phyloP scores from a whole-genome alignment of 1,140 invertebrate species.

The Zaprionus ornatus region DNA sequence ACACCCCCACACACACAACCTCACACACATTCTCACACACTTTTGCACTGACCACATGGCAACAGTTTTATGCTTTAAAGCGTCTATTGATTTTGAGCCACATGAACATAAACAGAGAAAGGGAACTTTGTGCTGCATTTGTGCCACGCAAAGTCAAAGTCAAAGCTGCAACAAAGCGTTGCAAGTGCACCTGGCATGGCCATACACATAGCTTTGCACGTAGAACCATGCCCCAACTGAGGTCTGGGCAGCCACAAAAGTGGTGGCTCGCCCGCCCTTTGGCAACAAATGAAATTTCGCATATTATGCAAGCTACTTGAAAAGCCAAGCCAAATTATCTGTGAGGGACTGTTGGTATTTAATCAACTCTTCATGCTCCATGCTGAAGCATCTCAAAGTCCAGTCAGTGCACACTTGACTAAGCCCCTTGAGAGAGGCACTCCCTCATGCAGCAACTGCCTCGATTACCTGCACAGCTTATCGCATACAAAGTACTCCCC shows the following conservation, averaged over 20 bases:
- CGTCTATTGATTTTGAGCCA: slow-evolving; percentile 66
- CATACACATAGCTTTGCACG: slow-evolving; percentile 4
- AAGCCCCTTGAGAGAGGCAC: slow-evolving; percentile 33
- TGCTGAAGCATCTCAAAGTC: slow-evolving; percentile 11
- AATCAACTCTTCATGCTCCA: slow-evolving; percentile 8
- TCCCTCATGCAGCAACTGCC: slow-evolving; percentile 21
- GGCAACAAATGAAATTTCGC: slow-evolving; percentile 10
- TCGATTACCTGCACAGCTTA: slow-evolving; percentile 56
- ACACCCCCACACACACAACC: slow-evolving; percentile 15
- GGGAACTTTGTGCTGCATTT: slow-evolving; percentile 17
- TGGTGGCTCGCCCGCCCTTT: slow-evolving; percentile 9
- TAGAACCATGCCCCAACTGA: neutral
- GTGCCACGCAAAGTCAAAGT: slow-evolving; percentile 38
- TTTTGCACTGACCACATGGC: neutral
- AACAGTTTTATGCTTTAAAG: slow-evolving; percentile 5
- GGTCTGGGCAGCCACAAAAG: slow-evolving; percentile 46
- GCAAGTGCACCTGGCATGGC: slow-evolving; percentile 44
- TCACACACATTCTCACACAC: slow-evolving; percentile 4
- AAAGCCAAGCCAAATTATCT: neutral
- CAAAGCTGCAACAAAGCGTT: slow-evolving; percentile 46
- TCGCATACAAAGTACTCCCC: slow-evolving; percentile 33
- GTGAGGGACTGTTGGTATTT: neutral
- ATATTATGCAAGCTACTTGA: slow-evolving; percentile 15
- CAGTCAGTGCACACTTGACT: slow-evolving; percentile 34
- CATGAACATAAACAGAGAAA: slow-evolving; percentile 5